phyloP scores from a whole-genome alignment of 2,113 vertebrate genomes.

The Vulpes lagopus region DNA sequence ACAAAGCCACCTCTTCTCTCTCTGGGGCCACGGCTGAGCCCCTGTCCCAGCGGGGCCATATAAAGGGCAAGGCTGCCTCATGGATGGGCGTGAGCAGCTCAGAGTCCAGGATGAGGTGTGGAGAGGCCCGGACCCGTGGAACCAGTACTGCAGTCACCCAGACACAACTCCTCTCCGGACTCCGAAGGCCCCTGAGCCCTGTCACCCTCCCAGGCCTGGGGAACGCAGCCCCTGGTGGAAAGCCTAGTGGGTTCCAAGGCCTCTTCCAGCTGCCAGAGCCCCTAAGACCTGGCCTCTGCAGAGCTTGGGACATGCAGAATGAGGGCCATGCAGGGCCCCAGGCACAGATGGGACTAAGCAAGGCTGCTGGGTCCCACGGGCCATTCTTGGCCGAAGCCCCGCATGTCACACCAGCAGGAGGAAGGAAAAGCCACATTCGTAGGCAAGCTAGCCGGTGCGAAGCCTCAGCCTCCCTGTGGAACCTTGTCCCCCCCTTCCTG shows the following conservation, averaged over 20 bases:
- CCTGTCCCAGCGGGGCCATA: neutral
- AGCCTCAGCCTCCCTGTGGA: neutral
- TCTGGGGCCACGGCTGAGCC: neutral
- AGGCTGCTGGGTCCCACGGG: neutral
- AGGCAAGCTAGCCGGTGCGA: neutral
- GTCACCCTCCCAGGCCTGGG: neutral
- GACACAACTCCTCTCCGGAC: neutral
- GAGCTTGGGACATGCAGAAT: neutral
- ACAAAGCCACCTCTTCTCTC: neutral
- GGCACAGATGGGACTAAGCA: neutral
- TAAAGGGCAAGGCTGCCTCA: neutral
- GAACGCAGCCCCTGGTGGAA: neutral
- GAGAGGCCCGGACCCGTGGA: neutral
- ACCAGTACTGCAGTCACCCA: neutral
- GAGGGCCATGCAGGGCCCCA: neutral
- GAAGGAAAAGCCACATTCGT: neutral
- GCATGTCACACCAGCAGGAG: neutral
- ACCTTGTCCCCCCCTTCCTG: neutral
- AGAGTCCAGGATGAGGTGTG: neutral
- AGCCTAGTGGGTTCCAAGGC: neutral
- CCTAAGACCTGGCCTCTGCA: neutral
- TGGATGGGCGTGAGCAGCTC: neutral
- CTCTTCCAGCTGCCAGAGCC: neutral
- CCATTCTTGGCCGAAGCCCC: neutral
- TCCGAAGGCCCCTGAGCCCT: neutral